These are phyloP conservation scores for Toxotes chatareus DNA, from an alignment of 2,113 vertebrate species.

Conservation along the genomic window DNA sequence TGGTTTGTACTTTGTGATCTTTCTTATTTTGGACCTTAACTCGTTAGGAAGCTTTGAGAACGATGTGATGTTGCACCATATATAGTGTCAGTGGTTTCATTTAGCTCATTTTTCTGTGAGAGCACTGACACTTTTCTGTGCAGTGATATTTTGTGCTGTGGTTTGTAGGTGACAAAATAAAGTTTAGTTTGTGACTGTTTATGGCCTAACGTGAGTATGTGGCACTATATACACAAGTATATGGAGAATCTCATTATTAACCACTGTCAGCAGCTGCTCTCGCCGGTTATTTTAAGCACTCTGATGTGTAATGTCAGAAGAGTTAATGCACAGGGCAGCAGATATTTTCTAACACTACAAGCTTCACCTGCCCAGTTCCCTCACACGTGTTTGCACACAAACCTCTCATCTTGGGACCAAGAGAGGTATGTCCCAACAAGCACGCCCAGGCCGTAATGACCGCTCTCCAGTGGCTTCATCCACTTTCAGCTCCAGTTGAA, in stretches of 20 bases:
- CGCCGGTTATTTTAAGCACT: constrained; percentile 72
- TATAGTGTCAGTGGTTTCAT: constrained; percentile 12
- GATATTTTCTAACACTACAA: constrained; percentile 67
- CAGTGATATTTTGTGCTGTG: not conserved
- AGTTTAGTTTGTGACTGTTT: constrained; percentile 74
- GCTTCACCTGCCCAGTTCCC: constrained; percentile 73
- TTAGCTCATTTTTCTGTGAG: constrained; percentile 2
- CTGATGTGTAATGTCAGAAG: constrained; percentile 78
- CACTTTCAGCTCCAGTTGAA: constrained; percentile 52
- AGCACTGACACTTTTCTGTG: not conserved
- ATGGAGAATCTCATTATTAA: constrained; percentile 63
- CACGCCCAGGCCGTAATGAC: constrained; percentile 28
- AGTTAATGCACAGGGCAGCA: constrained; percentile 45
- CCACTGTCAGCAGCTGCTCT: constrained; percentile 73
- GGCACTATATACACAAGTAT: constrained; percentile 49
- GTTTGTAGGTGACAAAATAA: constrained; percentile 40
- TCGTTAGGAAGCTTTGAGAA: not conserved
- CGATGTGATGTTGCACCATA: constrained; percentile 14
- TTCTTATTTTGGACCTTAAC: constrained; percentile 18
- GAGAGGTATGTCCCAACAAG: constrained; percentile 41
- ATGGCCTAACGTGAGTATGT: constrained; percentile 25
- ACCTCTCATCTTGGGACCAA: constrained; percentile 44
- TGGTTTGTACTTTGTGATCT: not conserved
- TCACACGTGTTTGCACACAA: constrained; percentile 64
- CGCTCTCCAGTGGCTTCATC: constrained; percentile 28